Conservation (phyloP, 2,888 invertebrate genomes). For the Penaeus monodon region DNA sequence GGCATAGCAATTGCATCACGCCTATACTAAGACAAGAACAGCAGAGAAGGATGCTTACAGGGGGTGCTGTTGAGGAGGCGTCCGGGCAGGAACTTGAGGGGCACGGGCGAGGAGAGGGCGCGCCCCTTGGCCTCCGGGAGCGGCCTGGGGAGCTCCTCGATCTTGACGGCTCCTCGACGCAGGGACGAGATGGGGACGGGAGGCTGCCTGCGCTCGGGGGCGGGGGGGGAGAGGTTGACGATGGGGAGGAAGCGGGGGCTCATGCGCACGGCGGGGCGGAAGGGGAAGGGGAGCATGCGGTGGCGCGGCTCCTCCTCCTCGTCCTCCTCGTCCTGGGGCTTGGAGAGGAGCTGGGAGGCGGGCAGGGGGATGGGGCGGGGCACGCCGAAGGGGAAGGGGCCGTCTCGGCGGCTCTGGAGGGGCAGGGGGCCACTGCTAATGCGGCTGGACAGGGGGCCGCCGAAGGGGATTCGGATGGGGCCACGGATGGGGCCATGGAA, state of each 20-base stretch:
- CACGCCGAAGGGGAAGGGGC: constrained; percentile 11
- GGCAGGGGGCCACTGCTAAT: constrained; percentile 17
- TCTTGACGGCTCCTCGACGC: constrained; percentile 51
- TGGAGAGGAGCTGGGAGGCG: neutral
- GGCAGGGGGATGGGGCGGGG: constrained; percentile 15
- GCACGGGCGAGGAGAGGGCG: constrained; percentile 57
- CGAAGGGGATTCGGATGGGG: constrained; percentile 16
- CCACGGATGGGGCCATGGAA: constrained; percentile 13
- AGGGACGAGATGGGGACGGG: constrained; percentile 24
- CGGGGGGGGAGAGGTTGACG: neutral
- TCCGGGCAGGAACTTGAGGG: constrained; percentile 45
- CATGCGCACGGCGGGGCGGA: constrained; percentile 37
- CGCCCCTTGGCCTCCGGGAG: constrained; percentile 55
- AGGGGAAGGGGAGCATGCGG: constrained; percentile 45
- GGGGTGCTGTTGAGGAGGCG: constrained; percentile 37
- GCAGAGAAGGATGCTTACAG: constrained; percentile 36
- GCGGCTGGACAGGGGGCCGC: constrained; percentile 28
- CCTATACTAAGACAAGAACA: neutral
- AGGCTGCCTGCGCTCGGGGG: neutral
- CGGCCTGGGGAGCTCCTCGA: constrained; percentile 15
- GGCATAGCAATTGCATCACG: neutral
- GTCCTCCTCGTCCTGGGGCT: neutral
- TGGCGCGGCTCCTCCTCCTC: constrained; percentile 24
- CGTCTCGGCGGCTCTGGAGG: constrained; percentile 18
- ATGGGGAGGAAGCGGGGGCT: constrained; percentile 34